Evolutionary conservation across 30 jellyfish, hydroid and myxozoan species (phyloP).

Genomic region (Mastigias papua): DNA sequence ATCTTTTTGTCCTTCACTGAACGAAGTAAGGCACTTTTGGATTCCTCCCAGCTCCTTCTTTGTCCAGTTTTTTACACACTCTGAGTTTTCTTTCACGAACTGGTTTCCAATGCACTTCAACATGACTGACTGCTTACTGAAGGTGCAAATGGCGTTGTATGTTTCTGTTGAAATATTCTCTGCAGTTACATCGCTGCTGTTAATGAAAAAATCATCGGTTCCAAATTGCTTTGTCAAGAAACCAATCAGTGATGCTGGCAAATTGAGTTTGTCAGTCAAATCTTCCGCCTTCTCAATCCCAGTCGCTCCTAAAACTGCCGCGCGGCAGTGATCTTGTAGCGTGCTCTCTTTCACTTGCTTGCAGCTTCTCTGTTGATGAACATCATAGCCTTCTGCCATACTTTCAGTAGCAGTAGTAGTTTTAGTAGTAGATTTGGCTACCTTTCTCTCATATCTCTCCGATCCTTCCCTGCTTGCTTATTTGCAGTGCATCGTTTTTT

Average conservation of each 20-base stretch:
- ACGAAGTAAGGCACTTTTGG: constrained; percentile 56
- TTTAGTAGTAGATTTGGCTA: background rate
- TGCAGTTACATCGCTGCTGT: constrained; percentile 75
- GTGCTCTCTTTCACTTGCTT: constrained; percentile 30
- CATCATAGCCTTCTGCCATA: constrained; percentile 72
- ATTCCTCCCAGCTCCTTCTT: constrained; percentile 27
- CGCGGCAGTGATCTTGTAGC: constrained; percentile 65
- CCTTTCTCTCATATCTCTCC: background rate
- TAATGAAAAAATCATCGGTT: constrained; percentile 69
- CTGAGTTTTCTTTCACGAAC: constrained; percentile 24
- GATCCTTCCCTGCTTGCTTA: no score
- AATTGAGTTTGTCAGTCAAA: constrained; percentile 34
- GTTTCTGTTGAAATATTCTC: constrained; percentile 72
- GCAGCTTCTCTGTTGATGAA: constrained; percentile 49
- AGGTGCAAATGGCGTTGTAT: constrained; percentile 62
- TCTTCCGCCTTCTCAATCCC: constrained; percentile 73
- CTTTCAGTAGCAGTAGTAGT: background rate
- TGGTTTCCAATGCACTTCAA: constrained; percentile 54
- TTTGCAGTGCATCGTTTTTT: background rate
- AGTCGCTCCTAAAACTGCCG: constrained; percentile 50
- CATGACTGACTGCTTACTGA: constrained; percentile 42
- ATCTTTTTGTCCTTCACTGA: constrained; percentile 62
- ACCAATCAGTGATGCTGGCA: constrained; percentile 61
- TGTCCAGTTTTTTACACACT: constrained; percentile 39
- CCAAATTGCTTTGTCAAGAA: constrained; percentile 73